A percentile compares a stretch with the other conserved stretches of the same genome.
phyloP scores from a whole-genome alignment of 2,113 vertebrate genomes.

The Vulpes lagopus region DNA sequence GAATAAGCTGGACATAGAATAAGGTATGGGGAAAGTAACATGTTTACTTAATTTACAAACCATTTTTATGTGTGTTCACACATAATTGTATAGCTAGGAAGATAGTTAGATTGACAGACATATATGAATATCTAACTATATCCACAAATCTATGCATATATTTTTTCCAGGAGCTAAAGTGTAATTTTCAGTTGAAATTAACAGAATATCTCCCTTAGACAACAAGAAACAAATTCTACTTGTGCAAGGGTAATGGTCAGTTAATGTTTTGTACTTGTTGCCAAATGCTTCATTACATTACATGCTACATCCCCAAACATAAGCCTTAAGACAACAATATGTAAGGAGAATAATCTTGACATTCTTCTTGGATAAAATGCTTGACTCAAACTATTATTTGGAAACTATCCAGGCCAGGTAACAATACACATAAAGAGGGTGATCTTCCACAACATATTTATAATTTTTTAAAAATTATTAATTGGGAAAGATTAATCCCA shows the following conservation, averaged over 20 bases:
- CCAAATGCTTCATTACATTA: not conserved
- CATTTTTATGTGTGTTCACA: not conserved
- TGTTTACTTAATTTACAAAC: not conserved
- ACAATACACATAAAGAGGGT: rapidly evolving
- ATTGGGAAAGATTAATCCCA: not conserved
- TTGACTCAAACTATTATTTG: not conserved
- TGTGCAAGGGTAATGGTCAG: not conserved
- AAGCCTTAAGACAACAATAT: not conserved
- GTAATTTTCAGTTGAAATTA: constrained; percentile 22
- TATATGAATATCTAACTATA: not conserved
- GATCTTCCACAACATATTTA: not conserved
- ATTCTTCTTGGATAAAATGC: not conserved
- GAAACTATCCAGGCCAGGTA: not conserved
- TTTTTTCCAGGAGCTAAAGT: not conserved
- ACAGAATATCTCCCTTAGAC: not conserved
- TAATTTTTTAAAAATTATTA: not conserved
- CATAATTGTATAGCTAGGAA: not conserved
- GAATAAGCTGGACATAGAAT: not conserved
- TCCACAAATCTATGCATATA: not conserved
- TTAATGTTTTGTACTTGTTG: constrained; percentile 29
- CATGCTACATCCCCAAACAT: not conserved
- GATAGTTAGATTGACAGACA: not conserved
- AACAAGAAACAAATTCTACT: not conserved
- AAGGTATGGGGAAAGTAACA: not conserved
- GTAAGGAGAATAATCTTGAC: not conserved